Conservation (phyloP, 1,140 invertebrate species). For the Agrilus planipennis region DNA sequence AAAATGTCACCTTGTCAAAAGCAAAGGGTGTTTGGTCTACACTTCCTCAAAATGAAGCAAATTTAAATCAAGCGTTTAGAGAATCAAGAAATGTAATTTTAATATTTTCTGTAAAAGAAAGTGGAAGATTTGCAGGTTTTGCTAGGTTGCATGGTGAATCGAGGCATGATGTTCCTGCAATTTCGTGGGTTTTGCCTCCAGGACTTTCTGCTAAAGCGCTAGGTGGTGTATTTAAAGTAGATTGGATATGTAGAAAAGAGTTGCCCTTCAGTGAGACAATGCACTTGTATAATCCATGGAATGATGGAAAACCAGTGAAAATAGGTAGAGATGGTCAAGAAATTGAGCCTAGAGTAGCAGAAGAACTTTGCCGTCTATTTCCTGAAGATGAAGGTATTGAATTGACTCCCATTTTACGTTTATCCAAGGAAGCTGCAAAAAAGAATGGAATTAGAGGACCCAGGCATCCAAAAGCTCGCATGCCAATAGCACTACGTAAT, state of each 20-base stretch:
- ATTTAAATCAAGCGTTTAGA: conserved; percentile 86
- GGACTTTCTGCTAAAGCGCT: conserved; percentile 84
- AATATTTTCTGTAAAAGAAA: conserved; percentile 96
- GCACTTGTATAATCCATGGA: conserved; percentile 95
- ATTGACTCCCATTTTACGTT: conserved; percentile 76
- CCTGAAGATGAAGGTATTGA: conserved; percentile 88
- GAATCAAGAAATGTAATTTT: conserved; percentile 89
- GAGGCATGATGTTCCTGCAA: conserved; percentile 73
- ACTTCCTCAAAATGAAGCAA: conserved; percentile 90
- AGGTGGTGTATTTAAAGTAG: conserved; percentile 90
- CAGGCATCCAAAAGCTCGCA: conserved; percentile 37
- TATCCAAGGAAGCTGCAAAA: conserved; percentile 75
- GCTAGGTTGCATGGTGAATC: conserved; percentile 80
- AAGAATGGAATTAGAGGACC: conserved; percentile 41
- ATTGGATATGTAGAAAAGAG: conserved; percentile 94
- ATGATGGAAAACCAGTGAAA: conserved; percentile 97
- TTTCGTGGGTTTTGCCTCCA: conserved; percentile 93
- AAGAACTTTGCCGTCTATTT: conserved; percentile 89
- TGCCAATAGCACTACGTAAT: conserved; percentile 30
- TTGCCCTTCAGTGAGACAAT: conserved; percentile 83
- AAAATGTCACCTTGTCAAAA: conserved; percentile 91
- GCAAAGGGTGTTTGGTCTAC: conserved; percentile 96
- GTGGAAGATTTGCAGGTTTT: conserved; percentile 88
- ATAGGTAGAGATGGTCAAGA: conserved; percentile 97
- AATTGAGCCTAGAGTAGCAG: conserved; percentile 89